A percentile compares a stretch with the other conserved stretches of the same genome.
phyloP scores from a whole-genome alignment of 2,888 invertebrate species.

The Polyploca ridens region DNA sequence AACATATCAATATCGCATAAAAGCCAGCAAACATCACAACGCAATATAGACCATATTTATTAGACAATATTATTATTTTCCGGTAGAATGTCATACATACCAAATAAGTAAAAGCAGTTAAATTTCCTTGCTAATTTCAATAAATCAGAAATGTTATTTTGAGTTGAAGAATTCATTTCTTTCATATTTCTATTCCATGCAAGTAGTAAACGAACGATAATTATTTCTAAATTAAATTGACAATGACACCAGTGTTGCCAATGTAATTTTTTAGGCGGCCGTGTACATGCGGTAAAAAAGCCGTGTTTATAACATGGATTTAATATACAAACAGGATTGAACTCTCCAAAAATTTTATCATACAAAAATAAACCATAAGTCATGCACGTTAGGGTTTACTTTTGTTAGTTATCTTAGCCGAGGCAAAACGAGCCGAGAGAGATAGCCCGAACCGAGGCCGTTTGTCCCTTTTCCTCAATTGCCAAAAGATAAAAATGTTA shows the following conservation, averaged over 20 bases:
- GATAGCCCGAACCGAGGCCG: no score
- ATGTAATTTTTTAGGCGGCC: no score
- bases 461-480: no score
- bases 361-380: no score
- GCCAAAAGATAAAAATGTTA: no score
- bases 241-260: neutral
- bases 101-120: slow-evolving; percentile 95
- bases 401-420: no score
- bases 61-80: neutral
- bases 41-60: neutral
- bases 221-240: neutral
- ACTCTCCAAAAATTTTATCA: no score
- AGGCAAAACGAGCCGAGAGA: no score
- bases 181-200: slow-evolving; percentile 72
- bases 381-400: no score
- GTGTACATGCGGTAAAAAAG: no score
- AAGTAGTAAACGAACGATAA: slow-evolving; percentile 17
- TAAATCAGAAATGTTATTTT: slow-evolving; percentile 81
- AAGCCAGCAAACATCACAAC: neutral
- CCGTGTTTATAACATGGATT: no score
- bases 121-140: slow-evolving; percentile 93
- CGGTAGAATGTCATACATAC: slow-evolving; percentile 68
- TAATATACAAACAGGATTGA: no score
- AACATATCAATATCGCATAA: slow-evolving; percentile 16
- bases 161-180: slow-evolving; percentile 76